Evolutionary conservation across 1,140 invertebrate species (phyloP), one percentile per base, ranked within the genome.

Genomic region (Agrilus planipennis): DNA sequence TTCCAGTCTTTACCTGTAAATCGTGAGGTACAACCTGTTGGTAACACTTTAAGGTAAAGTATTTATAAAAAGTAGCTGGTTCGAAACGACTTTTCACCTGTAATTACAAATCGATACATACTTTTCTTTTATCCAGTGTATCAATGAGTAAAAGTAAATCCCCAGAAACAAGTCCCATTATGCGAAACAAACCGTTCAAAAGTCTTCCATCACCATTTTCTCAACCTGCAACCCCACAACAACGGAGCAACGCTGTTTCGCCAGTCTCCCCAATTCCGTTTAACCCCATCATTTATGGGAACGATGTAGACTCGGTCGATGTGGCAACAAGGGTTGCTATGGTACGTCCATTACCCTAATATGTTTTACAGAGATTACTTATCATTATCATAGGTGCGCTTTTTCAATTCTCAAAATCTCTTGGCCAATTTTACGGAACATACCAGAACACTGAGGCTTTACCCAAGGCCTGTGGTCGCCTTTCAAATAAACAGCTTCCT

Each of bases 401-500:
- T 99, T 60, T 98, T 98, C 72, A 97, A 98, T 58, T 96, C 94
- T 0, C 80, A 93, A 57, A 98, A 98, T 57, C 73, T 96, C 0
- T 64, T 99, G 46, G 92, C 90, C 0, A 98, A 99, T 57, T 98
- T 99, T 58, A 85, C 84, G 31, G 95, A 99, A 57, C 95, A 99
- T 61, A 98, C 94, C 0, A 72, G 96, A 27, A 99, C 94, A 0
- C 64, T 99, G 15, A 73, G 96, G 5, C 68, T 99, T 0, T 99
- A 99, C 67, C 96, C 96, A 0, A 67, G 96, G 37, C 95, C 96
- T 0, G 95, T 99, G 9, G 95, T 99, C 7, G 93, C 94, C 6
- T 96, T 99, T 57, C 96, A 99, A 69, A 89, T 95, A 34, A 95
- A 96, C 57, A 96, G 91, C 49, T 99, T 99, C 57, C 69, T 99